Percentiles rank a stretch among this genome's conserved stretches.
phyloP scores from a whole-genome alignment of 2,113 vertebrate genomes.

The Hyla sarda region DNA sequence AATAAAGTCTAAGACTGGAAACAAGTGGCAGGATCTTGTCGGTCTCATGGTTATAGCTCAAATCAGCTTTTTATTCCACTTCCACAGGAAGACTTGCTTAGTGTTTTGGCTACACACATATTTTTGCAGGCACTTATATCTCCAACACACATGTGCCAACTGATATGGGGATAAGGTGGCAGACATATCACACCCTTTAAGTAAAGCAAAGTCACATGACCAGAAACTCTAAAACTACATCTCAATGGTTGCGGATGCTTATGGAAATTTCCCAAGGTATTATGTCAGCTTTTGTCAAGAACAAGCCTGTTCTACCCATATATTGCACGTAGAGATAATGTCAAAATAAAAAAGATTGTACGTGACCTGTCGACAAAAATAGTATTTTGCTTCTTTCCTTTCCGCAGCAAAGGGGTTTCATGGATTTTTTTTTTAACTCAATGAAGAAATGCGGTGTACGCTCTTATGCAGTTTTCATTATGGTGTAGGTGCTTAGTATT shows the following conservation, averaged over 20 bases:
- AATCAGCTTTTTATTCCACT: neutral
- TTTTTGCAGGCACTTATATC: slow-evolving; percentile 58
- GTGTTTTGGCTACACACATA: neutral
- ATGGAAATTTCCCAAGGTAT: slow-evolving; percentile 71
- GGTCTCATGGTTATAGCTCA: neutral
- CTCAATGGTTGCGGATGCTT: slow-evolving; percentile 65
- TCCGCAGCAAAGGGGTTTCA: neutral
- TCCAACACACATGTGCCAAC: slow-evolving; percentile 64
- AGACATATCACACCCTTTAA: slow-evolving; percentile 66
- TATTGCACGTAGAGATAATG: neutral
- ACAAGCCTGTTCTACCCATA: slow-evolving; percentile 59
- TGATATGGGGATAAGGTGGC: slow-evolving; percentile 66
- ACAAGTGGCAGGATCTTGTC: neutral
- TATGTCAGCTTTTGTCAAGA: slow-evolving; percentile 71
- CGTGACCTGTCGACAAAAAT: neutral
- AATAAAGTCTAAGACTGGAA: neutral
- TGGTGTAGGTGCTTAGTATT: neutral
- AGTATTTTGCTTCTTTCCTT: neutral
- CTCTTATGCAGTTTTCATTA: neutral
- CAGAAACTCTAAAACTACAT: slow-evolving; percentile 67
- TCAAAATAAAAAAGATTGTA: neutral
- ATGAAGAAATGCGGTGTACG: neutral
- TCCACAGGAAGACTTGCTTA: neutral
- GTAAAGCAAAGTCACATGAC: slow-evolving; percentile 64
- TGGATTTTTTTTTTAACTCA: neutral